phyloP scores from a whole-genome alignment of 2,113 vertebrate genomes.

The Protobothrops flavoviridis region DNA sequence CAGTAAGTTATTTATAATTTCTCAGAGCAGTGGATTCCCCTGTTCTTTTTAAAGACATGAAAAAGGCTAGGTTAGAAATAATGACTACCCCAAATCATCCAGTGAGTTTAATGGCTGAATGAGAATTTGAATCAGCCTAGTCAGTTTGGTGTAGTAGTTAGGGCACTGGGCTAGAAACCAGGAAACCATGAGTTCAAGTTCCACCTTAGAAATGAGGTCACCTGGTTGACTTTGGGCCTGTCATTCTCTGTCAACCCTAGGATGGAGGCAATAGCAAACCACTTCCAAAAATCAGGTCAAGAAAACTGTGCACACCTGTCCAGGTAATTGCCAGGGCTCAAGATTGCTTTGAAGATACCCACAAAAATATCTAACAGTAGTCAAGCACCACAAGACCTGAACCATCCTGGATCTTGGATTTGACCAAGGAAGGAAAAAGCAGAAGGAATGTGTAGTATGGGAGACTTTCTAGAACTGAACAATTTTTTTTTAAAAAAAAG shows the following conservation, averaged over 20 bases:
- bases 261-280: not conserved
- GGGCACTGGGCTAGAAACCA: not conserved
- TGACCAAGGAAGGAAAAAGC: not conserved
- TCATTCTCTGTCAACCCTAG: not conserved
- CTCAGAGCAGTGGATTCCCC: not conserved
- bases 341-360: not conserved
- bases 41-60: not conserved
- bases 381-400: not conserved
- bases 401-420: not conserved
- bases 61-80: not conserved
- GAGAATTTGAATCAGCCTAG: not conserved
- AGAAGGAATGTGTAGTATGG: not conserved
- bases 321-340: not conserved
- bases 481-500: too few species aligned
- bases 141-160: not conserved
- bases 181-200: not conserved
- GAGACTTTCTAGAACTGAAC: not conserved
- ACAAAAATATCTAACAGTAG: not conserved
- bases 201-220: not conserved
- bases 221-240: not conserved
- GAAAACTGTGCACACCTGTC: not conserved
- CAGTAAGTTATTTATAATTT: not conserved
- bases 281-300: not conserved
- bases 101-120: not conserved
- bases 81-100: not conserved